These are phyloP conservation scores for Lutjanus campechanus DNA, from an alignment of 2,797 vertebrate genomes.

Conservation along the genomic window DNA sequence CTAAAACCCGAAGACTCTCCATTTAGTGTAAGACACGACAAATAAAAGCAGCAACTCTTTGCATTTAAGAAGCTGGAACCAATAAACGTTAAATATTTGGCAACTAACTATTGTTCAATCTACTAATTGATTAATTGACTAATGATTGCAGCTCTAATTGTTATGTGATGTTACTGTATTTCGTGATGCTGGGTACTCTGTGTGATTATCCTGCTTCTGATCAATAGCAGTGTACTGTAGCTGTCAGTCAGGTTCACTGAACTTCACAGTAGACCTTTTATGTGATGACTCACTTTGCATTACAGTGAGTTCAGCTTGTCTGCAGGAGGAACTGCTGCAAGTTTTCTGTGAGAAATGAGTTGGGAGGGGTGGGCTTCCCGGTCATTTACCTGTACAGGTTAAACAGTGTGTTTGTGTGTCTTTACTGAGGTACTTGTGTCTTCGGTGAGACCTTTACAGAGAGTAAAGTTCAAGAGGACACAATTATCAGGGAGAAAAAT, in stretches of 20 bases:
- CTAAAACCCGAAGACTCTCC: no score
- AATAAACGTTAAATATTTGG: no score
- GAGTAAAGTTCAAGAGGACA: slow-evolving; percentile 11
- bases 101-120: no score
- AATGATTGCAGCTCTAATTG: no score
- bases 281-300: slow-evolving; percentile 48
- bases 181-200: background rate
- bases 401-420: slow-evolving; percentile 9
- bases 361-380: background rate
- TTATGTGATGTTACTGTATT: background rate
- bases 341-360: slow-evolving; percentile 8
- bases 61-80: no score
- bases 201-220: background rate
- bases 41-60: no score
- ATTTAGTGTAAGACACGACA: no score
- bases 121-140: no score
- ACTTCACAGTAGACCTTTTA: slow-evolving; percentile 22
- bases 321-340: slow-evolving; percentile 9
- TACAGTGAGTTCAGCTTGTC: slow-evolving; percentile 12
- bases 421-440: background rate
- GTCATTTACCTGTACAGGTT: slow-evolving; percentile 10
- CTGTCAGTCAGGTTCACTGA: slow-evolving; percentile 19
- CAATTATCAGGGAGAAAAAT: background rate
- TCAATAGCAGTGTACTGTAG: background rate
- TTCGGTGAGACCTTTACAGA: slow-evolving; percentile 11